Evolutionary conservation across 1,140 invertebrate genomes (phyloP).

Genomic region (Odontomachus brunneus): DNA sequence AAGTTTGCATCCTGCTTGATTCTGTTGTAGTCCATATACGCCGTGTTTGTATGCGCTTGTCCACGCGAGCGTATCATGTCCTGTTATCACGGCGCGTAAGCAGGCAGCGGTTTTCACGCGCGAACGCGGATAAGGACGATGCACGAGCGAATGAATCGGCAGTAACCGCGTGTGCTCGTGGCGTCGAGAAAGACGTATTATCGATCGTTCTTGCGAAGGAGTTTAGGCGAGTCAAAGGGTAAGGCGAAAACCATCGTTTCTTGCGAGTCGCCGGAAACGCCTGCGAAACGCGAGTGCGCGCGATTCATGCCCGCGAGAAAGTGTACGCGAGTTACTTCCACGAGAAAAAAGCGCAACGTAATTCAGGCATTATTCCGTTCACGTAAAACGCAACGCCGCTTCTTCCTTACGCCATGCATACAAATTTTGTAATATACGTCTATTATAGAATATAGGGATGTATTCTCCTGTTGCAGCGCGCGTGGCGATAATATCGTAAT

Average conservation of each 20-base stretch:
- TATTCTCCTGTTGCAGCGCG: slow-evolving; percentile 7
- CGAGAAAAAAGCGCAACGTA: slow-evolving; percentile 26
- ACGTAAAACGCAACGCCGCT: slow-evolving; percentile 53
- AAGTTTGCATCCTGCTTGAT: slow-evolving; percentile 10
- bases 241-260: background rate
- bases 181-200: slow-evolving; percentile 7
- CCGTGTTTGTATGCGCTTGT: slow-evolving; percentile 11
- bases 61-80: slow-evolving; percentile 20
- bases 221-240: background rate
- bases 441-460: slow-evolving; percentile 60
- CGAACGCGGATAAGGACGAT: background rate
- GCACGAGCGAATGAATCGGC: slow-evolving; percentile 30
- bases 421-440: slow-evolving; percentile 51
- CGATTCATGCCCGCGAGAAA: slow-evolving; percentile 17
- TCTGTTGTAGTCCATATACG: slow-evolving; percentile 13
- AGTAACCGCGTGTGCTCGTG: background rate
- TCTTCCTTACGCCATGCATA: slow-evolving; percentile 50
- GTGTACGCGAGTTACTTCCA: slow-evolving; percentile 13
- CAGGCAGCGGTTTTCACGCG: slow-evolving; percentile 22
- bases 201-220: slow-evolving; percentile 22
- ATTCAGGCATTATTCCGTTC: slow-evolving; percentile 52
- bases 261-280: slow-evolving; percentile 1
- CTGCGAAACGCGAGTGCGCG: background rate
- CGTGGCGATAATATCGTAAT: slow-evolving; percentile 52
- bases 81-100: background rate